Evolutionary conservation across 2,797 vertebrate species (phyloP).

Genomic region (Pseudotriccus pelzelni): DNA sequence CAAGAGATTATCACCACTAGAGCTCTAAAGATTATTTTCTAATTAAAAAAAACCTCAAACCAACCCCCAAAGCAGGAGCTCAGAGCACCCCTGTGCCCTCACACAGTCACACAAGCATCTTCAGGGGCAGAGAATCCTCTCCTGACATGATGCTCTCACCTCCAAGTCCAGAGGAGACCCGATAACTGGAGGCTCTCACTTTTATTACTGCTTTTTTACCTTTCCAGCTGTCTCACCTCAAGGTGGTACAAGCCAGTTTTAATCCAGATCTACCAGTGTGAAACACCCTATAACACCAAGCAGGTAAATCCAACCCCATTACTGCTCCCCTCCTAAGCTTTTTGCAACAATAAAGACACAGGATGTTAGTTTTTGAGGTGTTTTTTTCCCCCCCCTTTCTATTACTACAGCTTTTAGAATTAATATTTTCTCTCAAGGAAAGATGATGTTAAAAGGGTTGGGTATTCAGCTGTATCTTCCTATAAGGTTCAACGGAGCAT

Average conservation of each 20-base stretch:
- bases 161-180: neutral
- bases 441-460: neutral
- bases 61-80: neutral
- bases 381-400: neutral
- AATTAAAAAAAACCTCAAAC: neutral
- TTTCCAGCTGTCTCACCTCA: neutral
- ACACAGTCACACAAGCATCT: neutral
- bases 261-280: neutral
- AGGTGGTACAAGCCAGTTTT: neutral
- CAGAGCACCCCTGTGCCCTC: neutral
- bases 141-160: neutral
- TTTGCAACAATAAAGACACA: neutral
- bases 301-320: neutral
- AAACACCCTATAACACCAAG: neutral
- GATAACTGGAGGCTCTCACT: neutral
- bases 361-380: neutral
- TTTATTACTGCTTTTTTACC: neutral
- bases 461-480: neutral
- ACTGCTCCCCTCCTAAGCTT: neutral
- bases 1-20: neutral
- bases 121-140: neutral
- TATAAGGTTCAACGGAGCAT: too few species aligned
- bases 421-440: neutral
- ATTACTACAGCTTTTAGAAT: neutral
- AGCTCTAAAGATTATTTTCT: neutral